phyloP scores from a whole-genome alignment of 2,113 vertebrate genomes.

The Ailuropoda melanoleuca region DNA sequence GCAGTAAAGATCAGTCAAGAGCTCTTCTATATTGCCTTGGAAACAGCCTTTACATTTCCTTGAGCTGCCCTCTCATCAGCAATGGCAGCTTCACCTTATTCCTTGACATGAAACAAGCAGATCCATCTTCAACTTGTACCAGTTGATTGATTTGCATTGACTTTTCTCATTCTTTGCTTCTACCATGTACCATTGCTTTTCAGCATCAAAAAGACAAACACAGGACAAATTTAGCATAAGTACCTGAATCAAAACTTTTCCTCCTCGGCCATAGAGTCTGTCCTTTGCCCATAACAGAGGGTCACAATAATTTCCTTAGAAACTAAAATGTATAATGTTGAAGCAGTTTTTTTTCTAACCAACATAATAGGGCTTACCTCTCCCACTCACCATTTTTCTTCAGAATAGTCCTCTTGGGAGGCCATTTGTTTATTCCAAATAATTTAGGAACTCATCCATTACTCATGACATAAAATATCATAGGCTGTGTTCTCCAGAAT shows the following conservation, averaged over 20 bases:
- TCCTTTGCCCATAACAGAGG: neutral
- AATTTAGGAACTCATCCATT: neutral
- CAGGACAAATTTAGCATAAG: neutral
- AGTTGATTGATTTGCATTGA: neutral
- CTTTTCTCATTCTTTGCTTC: neutral
- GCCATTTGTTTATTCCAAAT: constrained; percentile 8
- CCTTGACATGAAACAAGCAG: neutral
- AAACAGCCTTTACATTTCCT: neutral
- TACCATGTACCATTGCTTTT: neutral
- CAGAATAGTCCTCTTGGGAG: neutral
- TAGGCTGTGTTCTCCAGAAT: neutral
- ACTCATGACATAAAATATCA: neutral
- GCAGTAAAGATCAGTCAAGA: neutral
- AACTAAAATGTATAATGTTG: neutral
- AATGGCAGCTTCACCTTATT: constrained; percentile 5
- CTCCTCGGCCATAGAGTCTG: neutral
- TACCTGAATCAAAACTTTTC: neutral
- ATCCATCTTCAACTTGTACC: neutral
- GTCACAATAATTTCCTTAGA: neutral
- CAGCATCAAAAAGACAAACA: neutral
- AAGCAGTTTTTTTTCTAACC: neutral
- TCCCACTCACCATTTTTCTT: neutral
- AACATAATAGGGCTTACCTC: neutral
- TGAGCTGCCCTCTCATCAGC: neutral
- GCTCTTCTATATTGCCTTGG: neutral